Evolutionary conservation across 2,797 vertebrate genomes (phyloP).

Genomic region (Brachyrhaphis roseni): DNA sequence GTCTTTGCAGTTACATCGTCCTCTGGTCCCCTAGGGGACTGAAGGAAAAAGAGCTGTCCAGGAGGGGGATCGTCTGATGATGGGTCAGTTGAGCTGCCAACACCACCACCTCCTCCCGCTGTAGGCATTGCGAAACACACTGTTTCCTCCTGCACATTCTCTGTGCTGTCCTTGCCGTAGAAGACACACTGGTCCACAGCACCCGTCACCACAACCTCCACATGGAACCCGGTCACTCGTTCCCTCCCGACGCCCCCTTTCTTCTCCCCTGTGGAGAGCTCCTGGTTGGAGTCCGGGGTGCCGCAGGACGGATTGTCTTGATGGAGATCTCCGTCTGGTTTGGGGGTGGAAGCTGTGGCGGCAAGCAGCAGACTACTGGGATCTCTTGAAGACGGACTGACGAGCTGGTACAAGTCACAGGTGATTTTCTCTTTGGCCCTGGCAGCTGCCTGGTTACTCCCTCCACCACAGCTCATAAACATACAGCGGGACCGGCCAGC

Average conservation of each 20-base stretch:
- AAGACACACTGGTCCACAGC: conserved; percentile 96
- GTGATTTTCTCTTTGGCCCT: conserved; percentile 95
- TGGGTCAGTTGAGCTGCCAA: conserved; percentile 65
- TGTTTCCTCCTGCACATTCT: conserved; percentile 92
- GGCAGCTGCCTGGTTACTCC: conserved; percentile 75
- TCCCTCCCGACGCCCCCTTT: conserved; percentile 76
- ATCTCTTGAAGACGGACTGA: conserved; percentile 89
- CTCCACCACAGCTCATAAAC: conserved; percentile 86
- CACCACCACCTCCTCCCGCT: conserved; percentile 52
- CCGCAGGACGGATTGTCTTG: conserved; percentile 66
- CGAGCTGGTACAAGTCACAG: conserved; percentile 94
- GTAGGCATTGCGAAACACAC: conserved; percentile 84
- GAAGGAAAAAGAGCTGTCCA: conserved; percentile 92
- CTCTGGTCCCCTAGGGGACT: conserved; percentile 70
- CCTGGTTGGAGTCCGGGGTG: conserved; percentile 71
- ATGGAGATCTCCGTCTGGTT: conserved; percentile 73
- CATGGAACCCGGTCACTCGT: conserved; percentile 90
- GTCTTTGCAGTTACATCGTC: conserved; percentile 67
- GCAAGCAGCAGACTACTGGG: conserved; percentile 86
- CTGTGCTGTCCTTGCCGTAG: conserved; percentile 92
- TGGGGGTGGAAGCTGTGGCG: conserved; percentile 74
- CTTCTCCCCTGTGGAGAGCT: conserved; percentile 57
- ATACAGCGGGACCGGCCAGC: conserved; percentile 82
- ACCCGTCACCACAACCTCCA: conserved; percentile 95
- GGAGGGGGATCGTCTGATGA: conserved; percentile 88